phyloP scores from a whole-genome alignment of 2,797 vertebrate species.

The Karalla daura region DNA sequence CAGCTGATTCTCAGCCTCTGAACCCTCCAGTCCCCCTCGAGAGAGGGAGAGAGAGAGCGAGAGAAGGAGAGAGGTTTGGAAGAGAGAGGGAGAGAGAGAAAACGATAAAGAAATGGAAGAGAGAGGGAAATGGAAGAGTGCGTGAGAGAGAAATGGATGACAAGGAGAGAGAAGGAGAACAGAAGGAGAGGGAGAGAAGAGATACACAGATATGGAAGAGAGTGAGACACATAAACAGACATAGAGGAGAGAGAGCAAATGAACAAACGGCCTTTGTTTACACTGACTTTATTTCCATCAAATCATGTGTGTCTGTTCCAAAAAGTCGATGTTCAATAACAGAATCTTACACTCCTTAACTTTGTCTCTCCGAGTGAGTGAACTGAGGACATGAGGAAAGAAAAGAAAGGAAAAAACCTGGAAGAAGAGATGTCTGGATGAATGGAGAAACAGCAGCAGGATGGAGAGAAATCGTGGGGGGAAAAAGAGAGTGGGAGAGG shows the following conservation, averaged over 20 bases:
- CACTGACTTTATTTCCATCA: conserved; percentile 6
- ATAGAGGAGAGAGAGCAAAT: conserved; percentile 6
- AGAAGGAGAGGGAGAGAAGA: conserved; percentile 6
- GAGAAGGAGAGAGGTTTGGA: background rate
- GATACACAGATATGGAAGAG: background rate
- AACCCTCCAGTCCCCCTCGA: conserved; percentile 52
- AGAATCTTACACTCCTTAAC: too few relatives aligned
- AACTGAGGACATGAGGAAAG: background rate
- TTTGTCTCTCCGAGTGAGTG: background rate
- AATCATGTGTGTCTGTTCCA: background rate
- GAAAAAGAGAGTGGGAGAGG: conserved; percentile 42
- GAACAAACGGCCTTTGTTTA: conserved; percentile 33
- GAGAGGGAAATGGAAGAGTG: background rate
- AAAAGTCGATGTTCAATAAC: background rate
- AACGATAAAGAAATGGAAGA: background rate
- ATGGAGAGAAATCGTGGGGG: conserved; percentile 12
- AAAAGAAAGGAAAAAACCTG: background rate
- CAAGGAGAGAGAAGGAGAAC: conserved; percentile 11
- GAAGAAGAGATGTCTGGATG: background rate
- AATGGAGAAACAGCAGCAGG: conserved; percentile 19
- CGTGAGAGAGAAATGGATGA: conserved; percentile 17
- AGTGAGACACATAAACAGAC: too few relatives aligned
- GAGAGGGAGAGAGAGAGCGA: conserved; percentile 2
- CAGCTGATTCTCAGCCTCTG: conserved; percentile 78
- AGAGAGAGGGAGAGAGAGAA: conserved; percentile 10